Conservation (phyloP, 2,113 vertebrate species). For the Nettapus auritus region DNA sequence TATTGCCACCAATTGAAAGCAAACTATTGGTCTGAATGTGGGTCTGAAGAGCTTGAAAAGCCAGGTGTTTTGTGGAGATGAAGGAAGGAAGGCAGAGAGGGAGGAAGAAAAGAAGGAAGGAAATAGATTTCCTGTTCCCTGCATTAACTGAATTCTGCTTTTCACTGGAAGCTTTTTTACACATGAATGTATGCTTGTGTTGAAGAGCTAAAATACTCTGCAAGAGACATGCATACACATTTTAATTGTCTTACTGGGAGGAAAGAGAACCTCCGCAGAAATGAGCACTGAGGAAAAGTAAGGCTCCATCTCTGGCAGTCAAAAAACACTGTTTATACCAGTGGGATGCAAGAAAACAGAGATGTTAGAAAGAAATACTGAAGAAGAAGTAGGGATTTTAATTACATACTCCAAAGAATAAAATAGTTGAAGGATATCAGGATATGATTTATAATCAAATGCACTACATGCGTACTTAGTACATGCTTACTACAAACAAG, state of each 20-base stretch:
- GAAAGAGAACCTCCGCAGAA: background rate
- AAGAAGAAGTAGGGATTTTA: background rate
- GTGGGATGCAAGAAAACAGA: background rate
- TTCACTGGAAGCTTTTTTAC: background rate
- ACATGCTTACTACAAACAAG: background rate
- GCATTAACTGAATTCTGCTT: background rate
- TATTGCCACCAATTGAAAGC: background rate
- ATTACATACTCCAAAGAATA: background rate
- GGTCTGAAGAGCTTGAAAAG: background rate
- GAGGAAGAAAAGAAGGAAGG: background rate
- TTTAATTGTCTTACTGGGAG: background rate
- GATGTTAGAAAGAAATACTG: background rate
- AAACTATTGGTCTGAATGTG: background rate
- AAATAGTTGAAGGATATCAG: background rate
- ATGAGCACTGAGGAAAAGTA: background rate
- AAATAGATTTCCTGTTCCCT: background rate
- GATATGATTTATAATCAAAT: background rate
- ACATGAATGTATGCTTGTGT: rapidly evolving
- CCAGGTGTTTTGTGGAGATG: background rate
- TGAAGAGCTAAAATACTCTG: background rate
- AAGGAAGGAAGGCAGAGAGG: background rate
- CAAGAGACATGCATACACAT: background rate
- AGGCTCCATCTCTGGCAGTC: background rate
- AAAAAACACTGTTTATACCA: background rate
- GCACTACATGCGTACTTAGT: background rate